These are phyloP conservation scores for Drosophila mercatorum DNA, from an alignment of 2,888 invertebrate species.

Conservation along the genomic window DNA sequence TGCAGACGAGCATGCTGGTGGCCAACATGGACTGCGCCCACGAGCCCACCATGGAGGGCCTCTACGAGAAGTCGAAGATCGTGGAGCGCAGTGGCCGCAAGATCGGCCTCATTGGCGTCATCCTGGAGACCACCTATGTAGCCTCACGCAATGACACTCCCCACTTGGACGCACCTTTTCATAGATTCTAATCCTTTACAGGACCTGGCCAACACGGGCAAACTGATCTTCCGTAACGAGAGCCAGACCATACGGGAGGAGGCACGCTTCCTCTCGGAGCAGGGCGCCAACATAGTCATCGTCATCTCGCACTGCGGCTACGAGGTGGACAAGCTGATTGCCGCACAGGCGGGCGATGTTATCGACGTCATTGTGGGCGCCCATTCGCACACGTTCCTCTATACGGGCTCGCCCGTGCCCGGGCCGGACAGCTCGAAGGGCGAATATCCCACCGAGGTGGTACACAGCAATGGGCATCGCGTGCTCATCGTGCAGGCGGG, in stretches of 20 bases:
- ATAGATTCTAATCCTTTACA: slow-evolving; percentile 70
- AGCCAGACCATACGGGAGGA: slow-evolving; percentile 88
- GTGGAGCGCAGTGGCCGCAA: slow-evolving; percentile 87
- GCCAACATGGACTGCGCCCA: slow-evolving; percentile 90
- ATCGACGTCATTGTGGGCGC: slow-evolving; percentile 94
- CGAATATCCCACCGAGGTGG: slow-evolving; percentile 89
- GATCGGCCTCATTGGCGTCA: slow-evolving; percentile 92
- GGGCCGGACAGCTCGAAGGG: slow-evolving; percentile 87
- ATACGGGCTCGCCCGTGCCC: slow-evolving; percentile 86
- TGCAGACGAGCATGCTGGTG: slow-evolving; percentile 88
- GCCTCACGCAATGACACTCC: background rate
- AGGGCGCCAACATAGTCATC: slow-evolving; percentile 91
- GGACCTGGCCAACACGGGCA: slow-evolving; percentile 89
- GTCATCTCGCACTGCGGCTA: slow-evolving; percentile 94
- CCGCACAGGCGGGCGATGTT: slow-evolving; percentile 87
- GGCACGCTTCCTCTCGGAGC: slow-evolving; percentile 87
- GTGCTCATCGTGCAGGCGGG: slow-evolving; percentile 89
- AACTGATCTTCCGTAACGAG: slow-evolving; percentile 89
- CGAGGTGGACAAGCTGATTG: slow-evolving; percentile 88
- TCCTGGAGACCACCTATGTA: slow-evolving; percentile 87
- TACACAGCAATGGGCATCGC: slow-evolving; percentile 85
- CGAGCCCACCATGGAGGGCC: slow-evolving; percentile 88
- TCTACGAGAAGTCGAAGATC: slow-evolving; percentile 88
- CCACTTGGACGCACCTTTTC: background rate
- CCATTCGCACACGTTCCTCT: slow-evolving; percentile 93